Base-by-base conservation (phyloP, 2,113 vertebrate species). In the Chauna torquata region DNA sequence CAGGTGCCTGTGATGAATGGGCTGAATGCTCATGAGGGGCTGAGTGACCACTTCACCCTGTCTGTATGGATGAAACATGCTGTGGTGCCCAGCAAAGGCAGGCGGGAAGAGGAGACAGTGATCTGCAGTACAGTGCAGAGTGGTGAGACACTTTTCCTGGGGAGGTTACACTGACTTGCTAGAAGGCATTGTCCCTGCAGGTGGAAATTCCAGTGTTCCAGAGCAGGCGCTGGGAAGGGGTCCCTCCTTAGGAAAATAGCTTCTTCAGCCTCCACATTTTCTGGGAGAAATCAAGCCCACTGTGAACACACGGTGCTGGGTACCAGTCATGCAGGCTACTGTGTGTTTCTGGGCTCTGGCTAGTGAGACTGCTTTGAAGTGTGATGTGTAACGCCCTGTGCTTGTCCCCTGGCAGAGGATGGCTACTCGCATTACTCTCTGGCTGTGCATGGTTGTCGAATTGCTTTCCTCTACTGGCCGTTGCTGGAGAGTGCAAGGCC, bases 21-120 rank as follows among this genome's bases (percentile, higher is more conserved):
- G 32, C 94, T 64, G 0, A 96, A 95, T 5, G 90, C 96, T 78
- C 98, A 98, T 4, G 96, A 98, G 4, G 98, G 99, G 76, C 96
- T 98, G 89, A 98, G 98, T 16, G 98, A 99, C 97, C 99, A 99
- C 95, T 99, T 99, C 85, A 99, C 99, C 86, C 98, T 99, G 85
- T 99, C 99, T 16, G 98, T 99, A 38, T 99, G 99, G 99, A 99
- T 99, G 98, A 98, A 99, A 71, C 98, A 99, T 9, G 99, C 99
- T 0, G 98, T 99, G 4, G 98, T 98, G 76, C 98, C 98, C 11
- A 96, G 98, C 94, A 98, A 98, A 34, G 97, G 97, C 92, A 98
- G 98, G 94, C 98, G 99, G 94, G 99, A 99, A 52, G 99, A 99
- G 97, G 99, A 99, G 96, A 99, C 98, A 0, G 99, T 99, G 34